phyloP scores from a whole-genome alignment of 2,113 vertebrate genomes.

The Pandion haliaetus region DNA sequence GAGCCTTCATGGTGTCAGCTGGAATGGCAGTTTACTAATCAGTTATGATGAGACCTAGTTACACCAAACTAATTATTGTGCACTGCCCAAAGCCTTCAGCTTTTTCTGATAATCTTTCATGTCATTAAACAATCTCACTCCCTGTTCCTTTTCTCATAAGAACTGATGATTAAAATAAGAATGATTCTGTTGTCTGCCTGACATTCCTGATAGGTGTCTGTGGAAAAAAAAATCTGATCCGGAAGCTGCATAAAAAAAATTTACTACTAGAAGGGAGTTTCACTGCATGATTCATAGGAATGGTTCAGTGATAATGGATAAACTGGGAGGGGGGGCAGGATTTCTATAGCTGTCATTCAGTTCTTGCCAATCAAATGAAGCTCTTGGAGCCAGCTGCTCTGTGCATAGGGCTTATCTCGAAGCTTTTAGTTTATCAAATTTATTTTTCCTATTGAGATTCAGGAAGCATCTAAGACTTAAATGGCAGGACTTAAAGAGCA shows the following conservation, averaged over 20 bases:
- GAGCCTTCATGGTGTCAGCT: not conserved
- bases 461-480: not conserved
- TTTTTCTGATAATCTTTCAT: not conserved
- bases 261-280: not conserved
- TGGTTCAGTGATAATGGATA: not conserved
- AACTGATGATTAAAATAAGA: not conserved
- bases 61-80: not conserved
- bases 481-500: not conserved
- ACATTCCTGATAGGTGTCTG: not conserved
- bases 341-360: not conserved
- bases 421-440: not conserved
- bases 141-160: not conserved
- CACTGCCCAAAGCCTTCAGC: not conserved
- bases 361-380: not conserved
- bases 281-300: not conserved
- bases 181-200: not conserved
- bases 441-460: not conserved
- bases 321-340: no score
- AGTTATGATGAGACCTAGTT: not conserved
- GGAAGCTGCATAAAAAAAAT: not conserved
- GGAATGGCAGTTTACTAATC: not conserved
- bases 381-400: not conserved
- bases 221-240: not conserved
- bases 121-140: not conserved
- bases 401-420: not conserved